phyloP scores from a whole-genome alignment of 2,797 vertebrate species.

The Bufotes viridis region DNA sequence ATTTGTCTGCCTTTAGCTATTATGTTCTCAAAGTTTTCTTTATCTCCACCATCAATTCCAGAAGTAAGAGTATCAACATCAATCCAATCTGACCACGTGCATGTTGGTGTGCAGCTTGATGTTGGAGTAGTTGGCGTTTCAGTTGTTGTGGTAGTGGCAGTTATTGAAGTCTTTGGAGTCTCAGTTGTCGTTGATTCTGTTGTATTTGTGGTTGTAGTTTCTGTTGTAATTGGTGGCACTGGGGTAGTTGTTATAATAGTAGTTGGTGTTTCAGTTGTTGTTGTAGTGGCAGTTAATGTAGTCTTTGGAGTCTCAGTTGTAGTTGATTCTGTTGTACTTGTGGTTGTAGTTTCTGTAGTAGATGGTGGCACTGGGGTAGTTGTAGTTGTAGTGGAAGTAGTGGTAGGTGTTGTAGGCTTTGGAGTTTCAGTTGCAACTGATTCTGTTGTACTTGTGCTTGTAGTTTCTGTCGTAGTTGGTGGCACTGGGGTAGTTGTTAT shows the following conservation, averaged over 20 bases:
- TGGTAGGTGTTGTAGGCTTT: background rate
- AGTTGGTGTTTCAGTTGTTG: background rate
- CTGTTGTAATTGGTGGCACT: conserved; percentile 27
- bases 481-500: background rate
- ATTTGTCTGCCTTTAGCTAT: conserved; percentile 29
- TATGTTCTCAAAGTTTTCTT: conserved; percentile 66
- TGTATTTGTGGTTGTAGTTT: background rate
- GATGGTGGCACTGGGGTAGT: accelerated
- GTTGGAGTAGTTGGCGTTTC: background rate
- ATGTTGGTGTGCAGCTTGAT: conserved; percentile 60
- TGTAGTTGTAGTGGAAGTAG: background rate
- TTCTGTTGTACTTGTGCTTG: conserved; percentile 14
- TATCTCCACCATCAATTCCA: conserved; percentile 73
- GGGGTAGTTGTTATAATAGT: background rate
- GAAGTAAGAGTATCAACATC: conserved; percentile 67
- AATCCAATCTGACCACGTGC: conserved; percentile 79
- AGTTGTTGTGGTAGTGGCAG: background rate
- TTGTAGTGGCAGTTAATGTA: background rate
- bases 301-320: accelerated
- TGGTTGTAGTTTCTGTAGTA: background rate
- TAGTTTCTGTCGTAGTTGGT: conserved; percentile 8
- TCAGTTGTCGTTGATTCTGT: background rate
- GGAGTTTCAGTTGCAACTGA: background rate
- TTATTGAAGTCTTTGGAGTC: background rate
- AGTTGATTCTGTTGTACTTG: background rate